phyloP scores from a whole-genome alignment of 2,797 vertebrate species.

The Muraenolepis orangiensis region DNA sequence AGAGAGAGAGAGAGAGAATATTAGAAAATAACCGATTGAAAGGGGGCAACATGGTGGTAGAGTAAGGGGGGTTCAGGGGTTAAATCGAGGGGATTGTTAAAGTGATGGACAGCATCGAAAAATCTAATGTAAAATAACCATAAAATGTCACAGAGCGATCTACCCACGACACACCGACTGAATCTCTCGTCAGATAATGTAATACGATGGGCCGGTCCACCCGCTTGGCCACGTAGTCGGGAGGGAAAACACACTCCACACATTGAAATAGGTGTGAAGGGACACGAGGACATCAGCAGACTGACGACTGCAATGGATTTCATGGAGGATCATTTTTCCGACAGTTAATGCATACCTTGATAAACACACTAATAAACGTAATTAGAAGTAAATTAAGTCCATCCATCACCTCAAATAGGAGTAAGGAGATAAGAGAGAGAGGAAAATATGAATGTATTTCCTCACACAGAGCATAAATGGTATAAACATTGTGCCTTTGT shows the following conservation, averaged over 20 bases:
- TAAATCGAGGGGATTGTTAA: not conserved
- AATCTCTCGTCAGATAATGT: not conserved
- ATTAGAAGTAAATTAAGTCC: not conserved
- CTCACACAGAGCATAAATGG: no score
- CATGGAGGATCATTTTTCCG: not conserved
- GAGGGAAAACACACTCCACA: not conserved
- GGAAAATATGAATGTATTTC: no score
- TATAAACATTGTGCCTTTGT: no score
- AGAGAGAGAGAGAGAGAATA: slow-evolving; percentile 9
- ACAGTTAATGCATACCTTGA: not conserved
- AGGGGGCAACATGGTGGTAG: not conserved
- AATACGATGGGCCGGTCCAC: not conserved
- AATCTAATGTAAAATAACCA: not conserved
- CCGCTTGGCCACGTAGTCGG: not conserved
- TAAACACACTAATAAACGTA: not conserved
- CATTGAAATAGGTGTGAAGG: not conserved
- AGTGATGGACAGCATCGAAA: not conserved
- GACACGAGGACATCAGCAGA: not conserved
- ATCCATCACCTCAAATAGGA: not conserved
- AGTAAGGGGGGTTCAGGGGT: not conserved
- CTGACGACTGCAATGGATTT: not conserved
- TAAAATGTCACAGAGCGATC: not conserved
- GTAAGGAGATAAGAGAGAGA: not conserved
- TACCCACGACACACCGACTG: not conserved
- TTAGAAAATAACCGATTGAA: slow-evolving; percentile 21